These are phyloP conservation scores for Hemicrepidius hirtus DNA, from an alignment of 2,888 invertebrate genomes.

Conservation along the genomic window DNA sequence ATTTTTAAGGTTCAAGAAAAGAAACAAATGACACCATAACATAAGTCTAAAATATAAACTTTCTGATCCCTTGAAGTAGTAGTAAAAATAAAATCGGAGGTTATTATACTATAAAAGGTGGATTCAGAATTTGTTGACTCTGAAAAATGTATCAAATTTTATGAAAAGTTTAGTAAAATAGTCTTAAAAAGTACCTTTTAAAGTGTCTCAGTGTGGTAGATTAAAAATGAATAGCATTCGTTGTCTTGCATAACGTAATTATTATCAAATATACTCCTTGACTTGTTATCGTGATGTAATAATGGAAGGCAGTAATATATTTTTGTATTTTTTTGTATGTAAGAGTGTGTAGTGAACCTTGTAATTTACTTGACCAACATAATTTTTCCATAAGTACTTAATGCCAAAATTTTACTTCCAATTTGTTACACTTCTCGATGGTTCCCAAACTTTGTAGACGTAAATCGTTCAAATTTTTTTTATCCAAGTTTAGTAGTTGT, in stretches of 20 bases:
- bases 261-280: slow-evolving; percentile 46
- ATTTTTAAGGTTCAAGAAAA: too few species aligned
- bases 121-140: not conserved
- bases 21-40: too few species aligned
- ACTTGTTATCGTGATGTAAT: slow-evolving; percentile 51
- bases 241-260: slow-evolving; percentile 50
- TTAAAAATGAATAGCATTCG: slow-evolving; percentile 33
- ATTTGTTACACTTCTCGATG: slow-evolving; percentile 40
- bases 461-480: slow-evolving; percentile 25
- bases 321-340: slow-evolving; percentile 70
- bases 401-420: slow-evolving; percentile 52
- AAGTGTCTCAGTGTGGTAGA: slow-evolving; percentile 51
- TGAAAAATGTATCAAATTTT: slow-evolving; percentile 18
- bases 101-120: not conserved
- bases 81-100: too few species aligned
- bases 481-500: slow-evolving; percentile 40
- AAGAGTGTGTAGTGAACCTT: slow-evolving; percentile 59
- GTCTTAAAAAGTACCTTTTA: slow-evolving; percentile 48
- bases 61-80: too few species aligned
- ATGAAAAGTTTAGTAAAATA: slow-evolving; percentile 35
- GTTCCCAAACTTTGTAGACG: slow-evolving; percentile 23
- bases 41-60: too few species aligned
- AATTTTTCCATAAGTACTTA: slow-evolving; percentile 43
- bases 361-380: slow-evolving; percentile 57
- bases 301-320: slow-evolving; percentile 66